A percentile compares a stretch with the other conserved stretches of the same genome.
phyloP scores from a whole-genome alignment of 2,113 vertebrate genomes.

The Echinops telfairi region DNA sequence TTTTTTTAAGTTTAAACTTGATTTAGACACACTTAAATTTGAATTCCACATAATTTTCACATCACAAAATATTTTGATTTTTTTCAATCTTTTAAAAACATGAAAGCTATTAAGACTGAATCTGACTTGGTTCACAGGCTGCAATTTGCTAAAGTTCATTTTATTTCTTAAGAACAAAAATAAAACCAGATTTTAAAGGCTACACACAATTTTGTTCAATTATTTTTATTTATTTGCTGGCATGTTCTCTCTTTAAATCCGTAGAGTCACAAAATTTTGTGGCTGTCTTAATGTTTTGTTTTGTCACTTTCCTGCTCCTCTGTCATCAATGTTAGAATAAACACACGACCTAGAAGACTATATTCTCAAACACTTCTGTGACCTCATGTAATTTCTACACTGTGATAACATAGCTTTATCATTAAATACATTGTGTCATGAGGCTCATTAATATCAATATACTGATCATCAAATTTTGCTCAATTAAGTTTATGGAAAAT shows the following conservation, averaged over 20 bases:
- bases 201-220: background rate
- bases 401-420: background rate
- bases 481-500: background rate
- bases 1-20: background rate
- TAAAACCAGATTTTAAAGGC: constrained; percentile 15
- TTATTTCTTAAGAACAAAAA: background rate
- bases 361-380: background rate
- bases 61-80: constrained; percentile 13
- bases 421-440: background rate
- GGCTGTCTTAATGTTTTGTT: background rate
- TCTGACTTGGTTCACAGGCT: background rate
- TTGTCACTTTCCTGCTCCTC: background rate
- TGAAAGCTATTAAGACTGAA: background rate
- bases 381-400: background rate
- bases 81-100: background rate
- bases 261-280: constrained; percentile 18
- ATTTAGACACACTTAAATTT: background rate
- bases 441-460: background rate
- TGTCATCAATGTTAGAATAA: background rate
- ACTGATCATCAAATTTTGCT: background rate
- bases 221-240: background rate
- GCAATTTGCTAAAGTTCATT: background rate
- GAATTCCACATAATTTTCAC: background rate
- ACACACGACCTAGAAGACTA: constrained; percentile 11
- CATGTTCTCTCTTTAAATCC: background rate